phyloP scores from a whole-genome alignment of 1,140 invertebrate genomes.

The Diorhabda elongata region DNA sequence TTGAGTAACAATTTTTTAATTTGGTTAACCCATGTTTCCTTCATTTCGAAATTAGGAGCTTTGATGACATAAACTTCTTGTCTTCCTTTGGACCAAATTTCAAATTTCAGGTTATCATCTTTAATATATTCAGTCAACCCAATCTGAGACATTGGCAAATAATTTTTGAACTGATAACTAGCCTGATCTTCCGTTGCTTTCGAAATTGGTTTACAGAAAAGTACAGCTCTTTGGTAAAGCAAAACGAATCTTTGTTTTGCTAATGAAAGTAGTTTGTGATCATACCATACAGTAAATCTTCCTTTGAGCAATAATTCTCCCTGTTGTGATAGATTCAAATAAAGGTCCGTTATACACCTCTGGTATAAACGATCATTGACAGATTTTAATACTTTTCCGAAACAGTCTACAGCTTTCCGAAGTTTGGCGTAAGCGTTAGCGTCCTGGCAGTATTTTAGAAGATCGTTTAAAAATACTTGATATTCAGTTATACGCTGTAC shows the following conservation, averaged over 20 bases:
- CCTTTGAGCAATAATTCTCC: constrained; percentile 86
- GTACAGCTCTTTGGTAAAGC: constrained; percentile 86
- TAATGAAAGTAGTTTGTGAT: constrained; percentile 82
- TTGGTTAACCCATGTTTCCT: constrained; percentile 85
- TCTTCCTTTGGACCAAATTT: constrained; percentile 89
- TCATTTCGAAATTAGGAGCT: constrained; percentile 75
- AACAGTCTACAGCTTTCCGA: constrained; percentile 87
- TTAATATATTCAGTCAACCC: constrained; percentile 90
- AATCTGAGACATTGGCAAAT: constrained; percentile 89
- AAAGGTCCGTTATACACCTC: constrained; percentile 88
- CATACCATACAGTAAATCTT: constrained; percentile 85
- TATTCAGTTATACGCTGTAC: constrained; percentile 98
- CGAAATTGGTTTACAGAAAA: constrained; percentile 78
- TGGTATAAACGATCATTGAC: constrained; percentile 97
- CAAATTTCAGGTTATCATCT: constrained; percentile 83
- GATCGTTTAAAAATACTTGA: constrained; percentile 88
- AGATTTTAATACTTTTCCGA: constrained; percentile 89
- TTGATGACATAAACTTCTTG: constrained; percentile 92
- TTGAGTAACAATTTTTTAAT: constrained; percentile 87
- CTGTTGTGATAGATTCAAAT: constrained; percentile 77
- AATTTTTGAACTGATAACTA: constrained; percentile 88
- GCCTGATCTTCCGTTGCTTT: constrained; percentile 72
- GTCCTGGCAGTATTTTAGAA: constrained; percentile 79
- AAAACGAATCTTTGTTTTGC: constrained; percentile 89
- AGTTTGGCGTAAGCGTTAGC: constrained; percentile 74